Base-by-base conservation (phyloP, 1,140 invertebrate species). In the Notospermus geniculatus region DNA sequence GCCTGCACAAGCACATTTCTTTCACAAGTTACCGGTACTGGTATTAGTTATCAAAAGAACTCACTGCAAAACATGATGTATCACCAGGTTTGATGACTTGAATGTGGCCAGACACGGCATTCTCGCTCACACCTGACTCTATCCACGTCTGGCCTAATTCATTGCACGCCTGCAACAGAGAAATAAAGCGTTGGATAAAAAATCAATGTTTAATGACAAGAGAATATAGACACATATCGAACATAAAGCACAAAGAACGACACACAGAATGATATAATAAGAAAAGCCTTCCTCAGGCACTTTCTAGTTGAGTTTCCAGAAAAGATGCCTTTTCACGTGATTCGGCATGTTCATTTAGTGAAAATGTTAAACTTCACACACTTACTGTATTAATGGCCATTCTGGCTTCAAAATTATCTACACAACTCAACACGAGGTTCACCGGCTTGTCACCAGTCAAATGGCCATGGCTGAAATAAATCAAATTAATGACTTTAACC, bases 121-220 rank as follows among this genome's bases (percentile, higher is more conserved):
- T 99, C 84, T 99, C 97, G 62, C 94, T 93, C n/a, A 99, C 97
- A 5, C 97, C 97, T 19, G 95, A 98, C 81, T 99, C 97, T 74
- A 99, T 95, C 97, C 97, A 99, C 19, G 87, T 88, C 70, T 95
- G 88, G 73, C 88, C 87, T 1, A 94, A 80, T 81, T 98, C 95
- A 82, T 99, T 99, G 77, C 97, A 99, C 0, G 95, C 95, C 19
- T 85, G 59, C 25, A 72, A 75, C 54, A 19, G n/a, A 57, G 43
- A 52, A 61, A 11, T n/a, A n/a, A n/a, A 62, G 45, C 50, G 4
- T n/a, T 55, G 29, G 11, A 4, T 43, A 22, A 23, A 15, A 15
- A 54, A 57, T 22, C 17, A 54, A 9, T 9, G 25, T 9, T 27
- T 13, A 52, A 11, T 5, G 41, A 43, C 5, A 5, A 17, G 23